Conservation (phyloP, 2,888 invertebrate genomes). For the Rhorus exstirpatorius region DNA sequence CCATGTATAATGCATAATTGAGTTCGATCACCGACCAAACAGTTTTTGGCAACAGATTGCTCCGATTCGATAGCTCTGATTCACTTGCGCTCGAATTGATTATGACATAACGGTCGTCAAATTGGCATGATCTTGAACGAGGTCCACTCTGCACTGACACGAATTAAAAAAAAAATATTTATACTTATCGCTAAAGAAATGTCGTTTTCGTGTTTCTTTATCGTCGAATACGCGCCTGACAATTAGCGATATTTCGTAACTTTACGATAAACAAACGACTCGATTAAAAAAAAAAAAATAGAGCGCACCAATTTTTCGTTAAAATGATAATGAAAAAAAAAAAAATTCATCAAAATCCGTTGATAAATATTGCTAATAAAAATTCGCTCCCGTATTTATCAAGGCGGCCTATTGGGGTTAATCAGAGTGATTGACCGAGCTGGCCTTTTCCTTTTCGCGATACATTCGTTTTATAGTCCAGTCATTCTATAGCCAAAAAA, state of each 20-base stretch:
- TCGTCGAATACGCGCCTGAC: not conserved
- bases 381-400: not conserved
- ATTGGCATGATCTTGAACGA: slow-evolving; percentile 47
- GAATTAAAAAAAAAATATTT: slow-evolving; percentile 15
- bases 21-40: slow-evolving; percentile 52
- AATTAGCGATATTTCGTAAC: slow-evolving; percentile 35
- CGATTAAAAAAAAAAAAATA: slow-evolving; percentile 33
- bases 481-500: no score
- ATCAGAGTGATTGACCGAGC: slow-evolving; percentile 51
- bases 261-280: slow-evolving; percentile 4
- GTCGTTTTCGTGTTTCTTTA: slow-evolving; percentile 5
- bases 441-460: slow-evolving; percentile 47
- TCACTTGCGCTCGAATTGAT: slow-evolving; percentile 18
- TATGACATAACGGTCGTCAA: slow-evolving; percentile 52
- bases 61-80: slow-evolving; percentile 28
- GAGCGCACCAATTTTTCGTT: slow-evolving; percentile 25
- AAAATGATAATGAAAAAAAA: no score
- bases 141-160: slow-evolving; percentile 28
- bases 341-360: slow-evolving; percentile 17
- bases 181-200: slow-evolving; percentile 12
- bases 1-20: not conserved
- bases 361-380: slow-evolving; percentile 28
- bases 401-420: slow-evolving; percentile 35
- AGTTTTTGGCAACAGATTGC: slow-evolving; percentile 23
- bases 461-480: slow-evolving; percentile 17